phyloP scores from a whole-genome alignment of 2,797 vertebrate species.

The Cryptoblepharus egeriae region DNA sequence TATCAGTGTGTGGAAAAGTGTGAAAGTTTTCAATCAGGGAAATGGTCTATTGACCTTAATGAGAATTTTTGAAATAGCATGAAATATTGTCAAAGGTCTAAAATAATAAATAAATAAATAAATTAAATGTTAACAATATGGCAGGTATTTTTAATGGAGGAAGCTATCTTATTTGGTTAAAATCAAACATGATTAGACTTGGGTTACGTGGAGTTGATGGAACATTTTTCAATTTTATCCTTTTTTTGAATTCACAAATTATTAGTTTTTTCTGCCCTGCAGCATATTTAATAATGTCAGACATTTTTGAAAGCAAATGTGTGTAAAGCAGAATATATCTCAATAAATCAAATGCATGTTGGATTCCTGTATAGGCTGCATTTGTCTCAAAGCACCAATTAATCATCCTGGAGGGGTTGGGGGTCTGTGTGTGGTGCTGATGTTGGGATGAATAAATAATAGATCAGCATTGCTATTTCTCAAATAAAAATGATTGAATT shows the following conservation, averaged over 20 bases:
- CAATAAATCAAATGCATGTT: slow-evolving; percentile 15
- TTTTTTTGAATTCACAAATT: not conserved
- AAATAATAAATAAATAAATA: not conserved
- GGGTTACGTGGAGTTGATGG: not conserved
- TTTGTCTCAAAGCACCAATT: not conserved
- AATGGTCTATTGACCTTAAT: not conserved
- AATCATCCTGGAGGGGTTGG: slow-evolving; percentile 1
- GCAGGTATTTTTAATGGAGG: not conserved
- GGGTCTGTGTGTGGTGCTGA: not conserved
- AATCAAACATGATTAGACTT: not conserved
- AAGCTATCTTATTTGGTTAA: not conserved
- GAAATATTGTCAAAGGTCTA: not conserved
- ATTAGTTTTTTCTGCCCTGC: not conserved
- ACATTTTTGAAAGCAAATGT: not conserved
- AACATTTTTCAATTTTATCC: not conserved
- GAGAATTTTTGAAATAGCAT: not conserved
- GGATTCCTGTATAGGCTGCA: accelerated
- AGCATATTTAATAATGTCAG: not conserved
- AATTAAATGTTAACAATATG: not conserved
- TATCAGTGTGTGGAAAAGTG: slow-evolving; percentile 20
- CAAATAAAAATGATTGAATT: not conserved
- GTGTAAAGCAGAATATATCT: not conserved
- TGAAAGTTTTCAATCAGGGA: not conserved
- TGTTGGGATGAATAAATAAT: slow-evolving; percentile 21
- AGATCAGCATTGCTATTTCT: not conserved